These are phyloP conservation scores for Polyommatus icarus DNA, from an alignment of 2,888 invertebrate genomes.

Conservation along the genomic window DNA sequence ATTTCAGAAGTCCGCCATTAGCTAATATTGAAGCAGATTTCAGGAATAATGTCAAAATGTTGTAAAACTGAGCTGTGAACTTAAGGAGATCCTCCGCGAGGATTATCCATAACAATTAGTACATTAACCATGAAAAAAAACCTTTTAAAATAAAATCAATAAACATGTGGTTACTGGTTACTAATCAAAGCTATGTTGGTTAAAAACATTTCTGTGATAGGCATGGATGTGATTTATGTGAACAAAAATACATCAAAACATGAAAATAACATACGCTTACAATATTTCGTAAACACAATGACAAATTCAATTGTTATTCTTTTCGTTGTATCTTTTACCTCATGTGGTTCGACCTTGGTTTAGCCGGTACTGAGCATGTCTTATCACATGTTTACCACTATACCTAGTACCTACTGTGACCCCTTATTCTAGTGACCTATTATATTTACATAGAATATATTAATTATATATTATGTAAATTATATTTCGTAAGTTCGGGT, in stretches of 20 bases:
- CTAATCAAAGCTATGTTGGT: too few species aligned
- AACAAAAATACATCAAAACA: not conserved
- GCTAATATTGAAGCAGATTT: not conserved
- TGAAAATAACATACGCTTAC: constrained; percentile 1
- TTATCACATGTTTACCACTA: not conserved
- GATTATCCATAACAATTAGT: too few species aligned
- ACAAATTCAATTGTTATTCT: constrained; percentile 28
- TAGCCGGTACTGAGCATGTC: constrained; percentile 27
- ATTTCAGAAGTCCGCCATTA: constrained; percentile 3
- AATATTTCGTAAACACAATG: constrained; percentile 20
- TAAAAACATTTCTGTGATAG: not conserved
- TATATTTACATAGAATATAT: not conserved
- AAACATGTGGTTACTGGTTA: not conserved
- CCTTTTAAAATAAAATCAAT: not conserved
- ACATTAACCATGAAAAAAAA: too few species aligned
- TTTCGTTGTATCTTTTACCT: constrained; percentile 29
- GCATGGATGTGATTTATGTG: not conserved
- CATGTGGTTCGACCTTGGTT: constrained; percentile 26
- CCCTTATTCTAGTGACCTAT: constrained; percentile 20
- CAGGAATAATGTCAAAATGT: not conserved
- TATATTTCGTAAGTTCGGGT: constrained; percentile 1
- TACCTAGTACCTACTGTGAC: not conserved
- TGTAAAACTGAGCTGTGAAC: not conserved
- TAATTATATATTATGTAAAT: not conserved
- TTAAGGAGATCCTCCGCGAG: too few species aligned